Conservation (phyloP, 2,888 invertebrate genomes). For the Hanleya hanleyi region DNA sequence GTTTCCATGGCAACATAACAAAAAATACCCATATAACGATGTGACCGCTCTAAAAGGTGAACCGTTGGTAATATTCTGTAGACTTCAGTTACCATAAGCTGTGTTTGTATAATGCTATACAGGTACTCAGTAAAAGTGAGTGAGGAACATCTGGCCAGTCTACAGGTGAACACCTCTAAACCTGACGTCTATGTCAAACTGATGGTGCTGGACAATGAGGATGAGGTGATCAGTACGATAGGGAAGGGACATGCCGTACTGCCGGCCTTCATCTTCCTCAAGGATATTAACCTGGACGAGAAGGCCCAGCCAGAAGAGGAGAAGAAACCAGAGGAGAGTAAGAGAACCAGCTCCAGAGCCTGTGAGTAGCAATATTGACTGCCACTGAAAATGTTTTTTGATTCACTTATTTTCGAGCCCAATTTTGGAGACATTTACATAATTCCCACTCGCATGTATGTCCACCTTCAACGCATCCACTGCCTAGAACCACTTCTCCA, state of each 20-base stretch:
- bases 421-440: too few species aligned
- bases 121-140: constrained; percentile 69
- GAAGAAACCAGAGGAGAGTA: constrained; percentile 27
- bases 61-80: too few species aligned
- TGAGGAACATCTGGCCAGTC: constrained; percentile 69
- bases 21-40: too few species aligned
- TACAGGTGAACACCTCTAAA: constrained; percentile 71
- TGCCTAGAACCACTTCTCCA: too few species aligned
- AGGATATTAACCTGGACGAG: constrained; percentile 51
- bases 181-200: constrained; percentile 70
- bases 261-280: constrained; percentile 70
- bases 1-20: too few species aligned
- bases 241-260: constrained; percentile 70
- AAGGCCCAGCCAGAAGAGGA: constrained; percentile 39
- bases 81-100: too few species aligned
- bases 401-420: too few species aligned
- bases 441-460: too few species aligned
- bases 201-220: constrained; percentile 66
- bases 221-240: constrained; percentile 61
- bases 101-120: too few species aligned
- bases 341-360: constrained; percentile 62
- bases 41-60: too few species aligned
- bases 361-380: constrained; percentile 67
- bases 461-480: too few species aligned
- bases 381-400: too few species aligned